Percentiles rank a stretch among this genome's conserved stretches.
Evolutionary conservation across 2,888 invertebrate species (phyloP).

Genomic region (Petrolisthes cinctipes): DNA sequence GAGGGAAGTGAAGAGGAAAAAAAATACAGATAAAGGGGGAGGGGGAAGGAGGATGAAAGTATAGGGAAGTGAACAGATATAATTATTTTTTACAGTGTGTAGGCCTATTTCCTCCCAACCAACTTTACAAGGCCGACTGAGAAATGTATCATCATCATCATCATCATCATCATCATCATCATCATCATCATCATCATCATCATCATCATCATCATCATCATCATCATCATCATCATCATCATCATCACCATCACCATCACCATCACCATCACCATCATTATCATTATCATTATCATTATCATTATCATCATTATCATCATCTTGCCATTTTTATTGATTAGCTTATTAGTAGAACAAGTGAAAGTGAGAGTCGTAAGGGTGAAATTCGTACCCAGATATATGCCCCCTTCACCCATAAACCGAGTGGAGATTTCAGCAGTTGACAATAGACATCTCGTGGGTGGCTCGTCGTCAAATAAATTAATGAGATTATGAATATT

Average conservation of each 20-base stretch:
- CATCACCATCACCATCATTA: background rate
- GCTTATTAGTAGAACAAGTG: no score
- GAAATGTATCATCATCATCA: background rate
- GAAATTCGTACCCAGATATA: no score
- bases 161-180: background rate
- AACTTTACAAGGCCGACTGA: no score
- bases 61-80: background rate
- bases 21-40: background rate
- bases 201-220: constrained; percentile 22
- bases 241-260: background rate
- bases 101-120: no score
- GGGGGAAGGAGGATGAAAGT: background rate
- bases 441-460: no score
- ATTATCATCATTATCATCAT: background rate
- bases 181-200: background rate
- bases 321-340: background rate
- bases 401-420: no score
- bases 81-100: background rate
- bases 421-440: no score
- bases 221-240: constrained; percentile 15
- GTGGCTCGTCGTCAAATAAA: no score
- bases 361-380: no score
- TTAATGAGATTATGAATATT: no score
- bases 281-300: background rate
- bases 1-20: background rate